Percentiles rank a stretch among this genome's conserved stretches.
Conservation (phyloP, 2,113 vertebrate genomes). For the Chascanopsetta lugubris region DNA sequence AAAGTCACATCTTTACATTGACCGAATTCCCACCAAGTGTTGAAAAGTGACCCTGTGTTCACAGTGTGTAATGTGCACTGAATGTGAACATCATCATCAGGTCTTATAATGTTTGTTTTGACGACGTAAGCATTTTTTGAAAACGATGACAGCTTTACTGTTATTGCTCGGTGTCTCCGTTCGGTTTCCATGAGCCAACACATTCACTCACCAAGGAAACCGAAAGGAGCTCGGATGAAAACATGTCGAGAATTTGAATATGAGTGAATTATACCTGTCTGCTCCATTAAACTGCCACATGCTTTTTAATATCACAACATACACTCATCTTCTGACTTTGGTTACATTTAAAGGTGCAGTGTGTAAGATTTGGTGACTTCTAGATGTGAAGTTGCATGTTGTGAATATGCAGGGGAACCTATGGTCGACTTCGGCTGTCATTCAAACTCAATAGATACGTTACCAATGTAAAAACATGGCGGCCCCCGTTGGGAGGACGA, state of each 20-base stretch:
- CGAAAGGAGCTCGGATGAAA: background rate
- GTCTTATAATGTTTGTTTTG: background rate
- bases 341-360: too few species aligned
- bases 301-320: too few species aligned
- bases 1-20: background rate
- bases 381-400: too few species aligned
- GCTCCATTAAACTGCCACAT: background rate
- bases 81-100: background rate
- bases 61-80: background rate
- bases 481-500: too few species aligned
- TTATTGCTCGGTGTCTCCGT: background rate
- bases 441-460: too few species aligned
- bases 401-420: too few species aligned
- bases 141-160: background rate
- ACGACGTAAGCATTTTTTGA: background rate
- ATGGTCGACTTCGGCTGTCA: too few species aligned
- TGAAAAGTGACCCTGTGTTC: background rate
- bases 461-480: too few species aligned
- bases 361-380: too few species aligned
- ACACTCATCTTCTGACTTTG: too few species aligned
- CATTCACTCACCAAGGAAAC: background rate
- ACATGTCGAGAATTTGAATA: background rate
- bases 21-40: background rate
- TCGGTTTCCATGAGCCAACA: background rate
- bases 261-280: constrained; percentile 3